Evolutionary conservation across 2,113 vertebrate species (phyloP).

Genomic region (Laticauda colubrina): DNA sequence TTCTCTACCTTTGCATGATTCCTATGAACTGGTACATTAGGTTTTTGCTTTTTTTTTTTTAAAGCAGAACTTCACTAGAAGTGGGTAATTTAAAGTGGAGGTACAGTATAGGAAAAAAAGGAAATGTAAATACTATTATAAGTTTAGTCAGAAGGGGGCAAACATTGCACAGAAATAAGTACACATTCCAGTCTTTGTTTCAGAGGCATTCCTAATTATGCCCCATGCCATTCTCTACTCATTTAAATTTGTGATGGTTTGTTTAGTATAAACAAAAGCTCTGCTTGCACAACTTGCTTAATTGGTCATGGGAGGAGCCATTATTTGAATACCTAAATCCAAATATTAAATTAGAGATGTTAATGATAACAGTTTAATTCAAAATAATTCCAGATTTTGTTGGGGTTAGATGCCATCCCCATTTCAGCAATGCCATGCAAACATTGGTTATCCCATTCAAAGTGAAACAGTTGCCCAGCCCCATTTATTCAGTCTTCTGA

Average conservation of each 20-base stretch:
- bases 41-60: background rate
- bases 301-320: background rate
- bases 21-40: background rate
- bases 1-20: background rate
- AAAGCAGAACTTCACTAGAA: background rate
- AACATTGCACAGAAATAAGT: slow-evolving; percentile 54
- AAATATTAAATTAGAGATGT: background rate
- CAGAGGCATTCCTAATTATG: background rate
- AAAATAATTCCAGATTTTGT: background rate
- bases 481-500: background rate
- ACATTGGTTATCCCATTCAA: background rate
- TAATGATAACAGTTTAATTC: background rate
- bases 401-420: background rate
- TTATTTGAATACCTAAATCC: background rate
- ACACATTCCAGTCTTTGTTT: background rate
- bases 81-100: background rate
- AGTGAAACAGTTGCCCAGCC: background rate
- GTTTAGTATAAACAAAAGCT: background rate
- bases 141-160: slow-evolving; percentile 57
- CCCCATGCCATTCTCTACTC: background rate
- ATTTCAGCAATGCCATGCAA: background rate
- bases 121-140: slow-evolving; percentile 26
- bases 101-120: background rate
- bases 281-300: background rate
- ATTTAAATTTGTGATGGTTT: background rate